Evolutionary conservation across 1,140 invertebrate genomes (phyloP), one percentile per base, ranked within the genome.

Genomic region (Heliconius melpomene): DNA sequence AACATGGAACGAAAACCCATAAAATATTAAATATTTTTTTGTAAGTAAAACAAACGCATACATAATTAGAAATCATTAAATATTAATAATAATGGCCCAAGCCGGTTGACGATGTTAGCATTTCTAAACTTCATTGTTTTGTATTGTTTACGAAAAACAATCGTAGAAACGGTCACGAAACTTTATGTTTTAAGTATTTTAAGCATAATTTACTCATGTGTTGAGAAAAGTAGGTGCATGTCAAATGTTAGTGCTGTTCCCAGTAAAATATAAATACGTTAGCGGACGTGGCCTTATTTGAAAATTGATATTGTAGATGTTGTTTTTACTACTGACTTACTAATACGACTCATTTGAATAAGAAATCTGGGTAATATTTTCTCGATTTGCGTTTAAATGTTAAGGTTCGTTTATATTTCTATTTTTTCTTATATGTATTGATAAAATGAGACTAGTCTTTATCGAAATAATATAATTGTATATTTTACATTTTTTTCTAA

Each of bases 141-240:
- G 72, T 54, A 85, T 85, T 85, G 84, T 85, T 85, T 83, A 38
- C 66, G n/a, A 78, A 66, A 76, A 83, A 80, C 82, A 79, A 83
- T 72, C 66, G 72, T 78, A 75, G 60, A 75, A 66, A 79, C 77
- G 46, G 79, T 78, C 79, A 79, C 78, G 79, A 82, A 77, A 79
- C 54, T 79, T 29, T 50, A 78, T 72, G 74, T 71, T 84, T 83
- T 78, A 75, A 83, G 78, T 77, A 84, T 86, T 81, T 80, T 75
- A 77, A 79, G 80, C 79, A 84, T 83, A 84, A 82, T 82, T 82
- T 78, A 81, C 52, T 66, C 50, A 66, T 81, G 77, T 66, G 29
- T 66, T 3, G 9, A 66, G 80, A 78, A 80, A 85, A 81, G 81
- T 79, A 82, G 81, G 81, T 57, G 81, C 75, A 72, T 79, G 77